phyloP scores from a whole-genome alignment of 2,797 vertebrate species.

The Manis crassicaudata region DNA sequence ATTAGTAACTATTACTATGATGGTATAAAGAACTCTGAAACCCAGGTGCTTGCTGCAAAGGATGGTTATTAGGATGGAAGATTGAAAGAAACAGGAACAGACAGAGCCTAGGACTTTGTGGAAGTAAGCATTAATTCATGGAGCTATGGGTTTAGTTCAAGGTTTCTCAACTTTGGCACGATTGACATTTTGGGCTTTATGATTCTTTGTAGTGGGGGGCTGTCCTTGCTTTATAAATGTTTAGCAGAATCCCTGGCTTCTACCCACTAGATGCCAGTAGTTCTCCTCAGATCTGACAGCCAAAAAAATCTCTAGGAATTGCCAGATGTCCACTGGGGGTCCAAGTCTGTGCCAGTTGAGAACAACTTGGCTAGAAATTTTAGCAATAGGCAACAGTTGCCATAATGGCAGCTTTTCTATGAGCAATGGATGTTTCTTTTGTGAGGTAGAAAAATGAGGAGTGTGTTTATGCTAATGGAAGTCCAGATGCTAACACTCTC shows the following conservation, averaged over 20 bases:
- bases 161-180: neutral
- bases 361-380: neutral
- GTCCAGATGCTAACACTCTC: slow-evolving; percentile 22
- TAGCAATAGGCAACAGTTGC: neutral
- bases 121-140: neutral
- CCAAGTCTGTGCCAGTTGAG: neutral
- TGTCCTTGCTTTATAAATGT: neutral
- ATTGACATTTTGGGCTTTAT: neutral
- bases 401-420: neutral
- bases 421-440: slow-evolving; percentile 31
- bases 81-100: neutral
- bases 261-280: neutral
- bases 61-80: neutral
- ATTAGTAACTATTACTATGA: neutral
- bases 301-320: neutral
- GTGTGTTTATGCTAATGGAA: slow-evolving; percentile 37
- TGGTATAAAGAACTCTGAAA: neutral
- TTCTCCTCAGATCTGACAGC: neutral
- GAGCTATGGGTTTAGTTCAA: neutral
- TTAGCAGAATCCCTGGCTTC: neutral
- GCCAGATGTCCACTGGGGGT: neutral
- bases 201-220: neutral
- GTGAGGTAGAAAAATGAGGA: neutral
- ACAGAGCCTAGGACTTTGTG: neutral
- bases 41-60: neutral